Evolutionary conservation across 2,888 invertebrate genomes (phyloP).

Genomic region (Acronicta leporina): DNA sequence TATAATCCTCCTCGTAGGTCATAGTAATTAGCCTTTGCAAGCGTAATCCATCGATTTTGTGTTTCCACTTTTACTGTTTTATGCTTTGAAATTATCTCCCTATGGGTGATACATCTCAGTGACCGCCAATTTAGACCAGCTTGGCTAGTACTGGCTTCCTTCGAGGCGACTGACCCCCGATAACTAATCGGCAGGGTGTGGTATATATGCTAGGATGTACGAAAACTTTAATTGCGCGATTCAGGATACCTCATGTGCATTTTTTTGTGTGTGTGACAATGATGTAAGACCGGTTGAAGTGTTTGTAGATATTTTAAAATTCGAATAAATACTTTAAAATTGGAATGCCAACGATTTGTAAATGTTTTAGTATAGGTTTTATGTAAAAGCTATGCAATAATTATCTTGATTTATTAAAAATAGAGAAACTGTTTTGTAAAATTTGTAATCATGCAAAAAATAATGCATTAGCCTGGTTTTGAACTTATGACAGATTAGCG

Average conservation of each 20-base stretch:
- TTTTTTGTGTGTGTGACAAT: background rate
- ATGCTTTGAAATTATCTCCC: slow-evolving; percentile 3
- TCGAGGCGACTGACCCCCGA: slow-evolving; percentile 51
- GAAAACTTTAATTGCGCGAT: slow-evolving; percentile 43
- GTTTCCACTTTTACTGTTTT: background rate
- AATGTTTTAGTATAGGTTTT: too few relatives aligned
- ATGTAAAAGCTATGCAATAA: background rate
- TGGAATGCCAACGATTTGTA: too few relatives aligned
- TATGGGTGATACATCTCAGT: slow-evolving; percentile 34
- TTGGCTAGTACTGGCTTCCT: slow-evolving; percentile 51
- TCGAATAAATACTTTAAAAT: too few relatives aligned
- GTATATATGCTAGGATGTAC: slow-evolving; percentile 1
- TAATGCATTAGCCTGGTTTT: background rate
- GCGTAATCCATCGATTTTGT: background rate
- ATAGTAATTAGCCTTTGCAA: slow-evolving; percentile 1
- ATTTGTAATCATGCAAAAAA: background rate
- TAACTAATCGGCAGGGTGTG: rapidly evolving
- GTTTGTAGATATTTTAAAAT: background rate
- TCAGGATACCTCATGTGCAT: slow-evolving; percentile 12
- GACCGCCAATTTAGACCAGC: slow-evolving; percentile 49
- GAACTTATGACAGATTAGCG: background rate
- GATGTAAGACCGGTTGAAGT: background rate
- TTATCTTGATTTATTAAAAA: background rate
- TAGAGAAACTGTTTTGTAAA: background rate
- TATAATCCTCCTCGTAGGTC: slow-evolving; percentile 17